A percentile compares a stretch with the other conserved stretches of the same genome.
Conservation (phyloP, 1,140 invertebrate genomes). For the Euura lappo region DNA sequence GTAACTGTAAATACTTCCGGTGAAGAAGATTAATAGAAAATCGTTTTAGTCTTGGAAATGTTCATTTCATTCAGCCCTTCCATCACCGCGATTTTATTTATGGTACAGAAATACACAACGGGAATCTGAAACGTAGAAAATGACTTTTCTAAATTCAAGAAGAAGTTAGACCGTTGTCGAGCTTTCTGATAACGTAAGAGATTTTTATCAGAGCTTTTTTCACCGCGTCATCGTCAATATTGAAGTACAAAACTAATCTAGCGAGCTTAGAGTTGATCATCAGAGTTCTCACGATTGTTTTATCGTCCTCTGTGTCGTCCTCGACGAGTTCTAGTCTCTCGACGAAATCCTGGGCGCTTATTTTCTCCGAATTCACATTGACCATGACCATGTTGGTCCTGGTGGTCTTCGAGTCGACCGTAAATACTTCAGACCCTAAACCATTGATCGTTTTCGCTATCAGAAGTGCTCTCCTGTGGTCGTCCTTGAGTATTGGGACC, state of each 20-base stretch:
- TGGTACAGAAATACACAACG: no score
- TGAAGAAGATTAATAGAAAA: no score
- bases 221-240: constrained; percentile 69
- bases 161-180: constrained; percentile 37
- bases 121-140: no score
- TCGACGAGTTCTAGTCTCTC: constrained; percentile 62
- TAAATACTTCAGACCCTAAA: constrained; percentile 50
- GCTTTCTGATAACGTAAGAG: constrained; percentile 65
- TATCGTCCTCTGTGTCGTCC: constrained; percentile 52
- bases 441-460: constrained; percentile 71
- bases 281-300: constrained; percentile 64
- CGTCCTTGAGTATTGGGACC: constrained; percentile 70
- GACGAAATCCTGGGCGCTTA: constrained; percentile 65
- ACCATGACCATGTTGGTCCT: constrained; percentile 85
- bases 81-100: no score
- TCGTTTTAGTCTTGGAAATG: no score
- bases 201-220: constrained; percentile 70
- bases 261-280: constrained; percentile 61
- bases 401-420: constrained; percentile 69
- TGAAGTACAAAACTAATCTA: constrained; percentile 72
- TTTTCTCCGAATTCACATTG: constrained; percentile 58
- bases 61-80: no score
- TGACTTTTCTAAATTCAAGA: no score
- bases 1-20: no score
- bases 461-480: constrained; percentile 74